A percentile compares a stretch with the other conserved stretches of the same genome.
These are phyloP conservation scores for Poecile atricapillus DNA, from an alignment of 2,113 vertebrate species.

Conservation along the genomic window DNA sequence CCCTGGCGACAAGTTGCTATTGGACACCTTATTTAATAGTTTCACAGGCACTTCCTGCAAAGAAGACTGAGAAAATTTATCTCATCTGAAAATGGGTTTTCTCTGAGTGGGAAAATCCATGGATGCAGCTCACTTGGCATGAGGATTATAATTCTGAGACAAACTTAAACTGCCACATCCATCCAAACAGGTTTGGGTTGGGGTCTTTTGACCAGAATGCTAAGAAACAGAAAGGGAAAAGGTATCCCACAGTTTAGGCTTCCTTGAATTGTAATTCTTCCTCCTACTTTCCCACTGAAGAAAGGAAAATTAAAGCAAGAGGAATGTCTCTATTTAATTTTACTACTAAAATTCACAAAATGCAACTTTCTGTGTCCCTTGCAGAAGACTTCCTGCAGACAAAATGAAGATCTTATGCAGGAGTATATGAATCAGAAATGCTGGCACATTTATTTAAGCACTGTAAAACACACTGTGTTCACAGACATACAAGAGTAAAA, in stretches of 20 bases:
- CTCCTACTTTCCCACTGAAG: background rate
- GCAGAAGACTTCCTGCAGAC: background rate
- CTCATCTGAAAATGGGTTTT: background rate
- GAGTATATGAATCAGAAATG: background rate
- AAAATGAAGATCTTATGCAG: background rate
- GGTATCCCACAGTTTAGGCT: background rate
- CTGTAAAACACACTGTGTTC: background rate
- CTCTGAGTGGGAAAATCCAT: background rate
- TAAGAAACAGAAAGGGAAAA: background rate
- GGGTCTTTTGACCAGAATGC: background rate
- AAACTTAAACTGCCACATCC: background rate
- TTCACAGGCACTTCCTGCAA: background rate
- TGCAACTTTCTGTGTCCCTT: background rate
- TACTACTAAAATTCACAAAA: background rate
- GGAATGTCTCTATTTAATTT: background rate
- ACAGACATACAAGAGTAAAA: background rate
- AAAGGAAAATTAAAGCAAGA: background rate
- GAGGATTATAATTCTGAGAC: background rate
- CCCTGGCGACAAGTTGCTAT: background rate
- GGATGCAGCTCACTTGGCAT: background rate
- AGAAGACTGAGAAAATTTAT: background rate
- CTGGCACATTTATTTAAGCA: background rate
- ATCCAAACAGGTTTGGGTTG: background rate
- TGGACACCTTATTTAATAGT: conserved; percentile 7
- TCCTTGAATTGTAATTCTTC: background rate